Percentiles rank a stretch among this genome's conserved stretches.
phyloP scores from a whole-genome alignment of 1,140 invertebrate genomes.

The Stegodyphus mimosarum region DNA sequence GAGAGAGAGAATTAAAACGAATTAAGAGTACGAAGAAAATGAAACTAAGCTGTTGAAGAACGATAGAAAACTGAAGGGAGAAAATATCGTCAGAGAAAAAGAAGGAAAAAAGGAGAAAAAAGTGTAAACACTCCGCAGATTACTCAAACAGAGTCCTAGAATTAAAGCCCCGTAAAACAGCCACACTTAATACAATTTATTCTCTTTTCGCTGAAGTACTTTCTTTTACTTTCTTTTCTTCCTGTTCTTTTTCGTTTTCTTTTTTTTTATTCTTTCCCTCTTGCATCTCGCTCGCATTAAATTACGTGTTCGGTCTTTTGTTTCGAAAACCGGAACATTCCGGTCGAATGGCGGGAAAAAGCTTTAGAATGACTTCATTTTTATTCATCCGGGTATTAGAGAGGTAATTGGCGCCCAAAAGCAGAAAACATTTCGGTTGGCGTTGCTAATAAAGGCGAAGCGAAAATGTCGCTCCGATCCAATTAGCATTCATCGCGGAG shows the following conservation, averaged over 20 bases:
- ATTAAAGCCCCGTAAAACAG: slow-evolving; percentile 57
- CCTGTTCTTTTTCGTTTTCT: not conserved
- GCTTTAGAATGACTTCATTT: slow-evolving; percentile 27
- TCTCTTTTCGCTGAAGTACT: slow-evolving; percentile 22
- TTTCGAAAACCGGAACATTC: slow-evolving; percentile 49
- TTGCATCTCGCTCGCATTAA: slow-evolving; percentile 13
- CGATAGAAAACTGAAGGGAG: not conserved
- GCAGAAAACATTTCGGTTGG: slow-evolving; percentile 41
- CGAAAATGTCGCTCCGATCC: slow-evolving; percentile 48
- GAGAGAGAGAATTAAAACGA: slow-evolving; percentile 44
- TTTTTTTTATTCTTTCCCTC: slow-evolving; percentile 2
- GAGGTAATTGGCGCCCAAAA: slow-evolving; percentile 31
- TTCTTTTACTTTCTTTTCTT: slow-evolving; percentile 28
- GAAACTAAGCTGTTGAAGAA: slow-evolving; percentile 16
- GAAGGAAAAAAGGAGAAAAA: slow-evolving; percentile 19
- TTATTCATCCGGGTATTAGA: slow-evolving; percentile 40
- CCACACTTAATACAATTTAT: slow-evolving; percentile 59
- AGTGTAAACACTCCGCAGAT: slow-evolving; percentile 54
- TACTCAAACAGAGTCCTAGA: slow-evolving; percentile 55
- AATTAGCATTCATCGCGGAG: slow-evolving; percentile 55
- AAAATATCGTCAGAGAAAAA: not conserved
- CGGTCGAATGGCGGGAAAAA: slow-evolving; percentile 29
- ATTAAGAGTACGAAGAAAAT: slow-evolving; percentile 36
- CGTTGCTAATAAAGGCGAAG: slow-evolving; percentile 42
- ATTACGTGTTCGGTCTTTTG: slow-evolving; percentile 54